Conservation (phyloP, 2,113 vertebrate species). For the Monarcha castaneiventris region DNA sequence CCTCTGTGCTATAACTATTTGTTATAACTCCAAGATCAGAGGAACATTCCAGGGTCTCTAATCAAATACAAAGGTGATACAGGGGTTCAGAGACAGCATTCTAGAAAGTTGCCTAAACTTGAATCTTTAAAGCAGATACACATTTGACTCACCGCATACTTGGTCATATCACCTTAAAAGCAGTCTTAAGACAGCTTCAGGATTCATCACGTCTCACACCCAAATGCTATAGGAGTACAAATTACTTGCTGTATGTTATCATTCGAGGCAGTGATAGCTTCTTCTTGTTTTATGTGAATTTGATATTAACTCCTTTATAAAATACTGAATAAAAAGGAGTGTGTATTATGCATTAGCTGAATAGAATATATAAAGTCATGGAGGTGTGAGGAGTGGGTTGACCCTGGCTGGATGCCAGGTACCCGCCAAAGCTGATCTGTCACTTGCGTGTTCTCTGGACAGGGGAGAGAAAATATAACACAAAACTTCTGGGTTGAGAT, state of each 20-base stretch:
- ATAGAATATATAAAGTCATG: background rate
- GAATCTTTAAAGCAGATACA: background rate
- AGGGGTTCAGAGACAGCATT: background rate
- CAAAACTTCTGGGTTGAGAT: background rate
- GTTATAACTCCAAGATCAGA: constrained; percentile 7
- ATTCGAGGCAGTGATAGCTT: background rate
- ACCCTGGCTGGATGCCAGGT: background rate
- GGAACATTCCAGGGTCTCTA: background rate
- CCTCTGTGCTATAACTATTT: background rate
- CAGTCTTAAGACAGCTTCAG: background rate
- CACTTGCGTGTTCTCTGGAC: background rate
- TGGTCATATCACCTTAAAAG: background rate
- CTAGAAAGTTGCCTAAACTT: background rate
- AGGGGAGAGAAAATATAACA: background rate
- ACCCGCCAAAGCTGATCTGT: background rate
- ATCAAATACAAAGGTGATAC: background rate
- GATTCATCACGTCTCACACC: background rate
- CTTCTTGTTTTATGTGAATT: background rate
- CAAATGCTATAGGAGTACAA: background rate
- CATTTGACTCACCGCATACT: background rate
- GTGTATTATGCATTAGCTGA: background rate
- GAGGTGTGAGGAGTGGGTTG: background rate
- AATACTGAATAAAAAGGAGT: background rate
- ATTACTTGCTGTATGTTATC: background rate
- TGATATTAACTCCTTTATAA: background rate